Percentiles rank a stretch among this genome's conserved stretches.
These are phyloP conservation scores for Bilobella aurantiaca DNA, from an alignment of 1,140 invertebrate species.

Conservation along the genomic window DNA sequence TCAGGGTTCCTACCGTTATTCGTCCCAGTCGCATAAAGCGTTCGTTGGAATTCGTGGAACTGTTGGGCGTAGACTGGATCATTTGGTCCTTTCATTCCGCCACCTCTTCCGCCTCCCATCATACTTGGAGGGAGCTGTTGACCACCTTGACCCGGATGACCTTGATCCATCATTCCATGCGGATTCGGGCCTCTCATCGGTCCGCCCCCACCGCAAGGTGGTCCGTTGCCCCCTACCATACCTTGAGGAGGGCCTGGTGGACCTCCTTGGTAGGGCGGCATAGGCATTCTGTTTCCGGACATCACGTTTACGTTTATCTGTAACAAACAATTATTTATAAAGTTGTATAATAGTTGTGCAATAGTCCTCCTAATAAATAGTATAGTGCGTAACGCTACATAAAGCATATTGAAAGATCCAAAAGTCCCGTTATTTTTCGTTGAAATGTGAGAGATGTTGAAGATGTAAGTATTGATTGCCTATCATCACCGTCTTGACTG, in stretches of 20 bases:
- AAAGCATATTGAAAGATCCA: too few relatives aligned
- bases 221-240: conserved; percentile 13
- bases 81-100: conserved; percentile 47
- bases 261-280: too few relatives aligned
- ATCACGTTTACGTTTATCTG: conserved; percentile 39
- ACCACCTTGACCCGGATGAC: conserved; percentile 32
- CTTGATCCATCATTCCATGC: conserved; percentile 39
- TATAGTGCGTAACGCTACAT: too few relatives aligned
- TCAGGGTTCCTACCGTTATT: conserved; percentile 30
- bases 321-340: conserved; percentile 9
- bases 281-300: conserved; percentile 39
- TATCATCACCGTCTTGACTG: too few relatives aligned
- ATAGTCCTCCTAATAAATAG: too few relatives aligned
- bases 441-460: too few relatives aligned
- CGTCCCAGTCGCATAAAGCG: conserved; percentile 67
- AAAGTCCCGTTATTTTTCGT: too few relatives aligned
- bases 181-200: conserved; percentile 16
- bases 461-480: too few relatives aligned
- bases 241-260: conserved; percentile 30
- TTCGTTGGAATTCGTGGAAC: conserved; percentile 90
- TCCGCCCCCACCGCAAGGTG: conserved; percentile 37
- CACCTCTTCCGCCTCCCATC: conserved; percentile 26
- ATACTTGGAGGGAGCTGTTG: conserved; percentile 22
- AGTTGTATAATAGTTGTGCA: too few relatives aligned
- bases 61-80: conserved; percentile 88